Evolutionary conservation across 2,888 invertebrate species (phyloP).

Genomic region (Limenitis camilla): DNA sequence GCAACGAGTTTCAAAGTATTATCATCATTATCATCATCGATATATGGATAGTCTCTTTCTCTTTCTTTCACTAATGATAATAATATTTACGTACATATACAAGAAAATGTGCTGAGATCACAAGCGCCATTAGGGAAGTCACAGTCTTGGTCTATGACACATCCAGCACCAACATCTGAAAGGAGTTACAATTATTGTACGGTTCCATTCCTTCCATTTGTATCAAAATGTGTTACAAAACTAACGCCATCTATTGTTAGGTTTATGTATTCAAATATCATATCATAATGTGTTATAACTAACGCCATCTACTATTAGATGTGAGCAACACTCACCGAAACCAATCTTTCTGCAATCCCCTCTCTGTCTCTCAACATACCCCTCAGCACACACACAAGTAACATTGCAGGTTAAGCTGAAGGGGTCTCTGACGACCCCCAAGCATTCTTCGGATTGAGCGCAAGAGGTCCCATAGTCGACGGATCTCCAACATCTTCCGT

Average conservation of each 20-base stretch:
- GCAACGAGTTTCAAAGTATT: neutral
- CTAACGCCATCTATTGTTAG: neutral
- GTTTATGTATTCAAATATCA: too few relatives aligned
- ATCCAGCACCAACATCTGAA: conserved; percentile 50
- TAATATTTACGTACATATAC: conserved; percentile 25
- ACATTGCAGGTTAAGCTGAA: conserved; percentile 43
- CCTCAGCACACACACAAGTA: conserved; percentile 45
- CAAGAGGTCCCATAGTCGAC: conserved; percentile 39
- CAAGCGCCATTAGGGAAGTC: conserved; percentile 46
- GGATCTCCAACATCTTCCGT: conserved; percentile 55
- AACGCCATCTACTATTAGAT: neutral
- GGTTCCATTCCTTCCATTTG: too few relatives aligned
- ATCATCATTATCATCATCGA: too few relatives aligned
- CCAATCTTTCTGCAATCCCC: conserved; percentile 56
- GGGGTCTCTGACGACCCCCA: conserved; percentile 41
- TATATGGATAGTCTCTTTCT: too few relatives aligned
- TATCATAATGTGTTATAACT: neutral
- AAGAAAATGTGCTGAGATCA: conserved; percentile 31
- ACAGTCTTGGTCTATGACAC: conserved; percentile 57
- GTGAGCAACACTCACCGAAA: conserved; percentile 33
- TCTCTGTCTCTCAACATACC: conserved; percentile 51
- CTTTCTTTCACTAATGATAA: too few relatives aligned
- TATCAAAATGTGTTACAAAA: neutral
- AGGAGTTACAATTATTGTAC: neutral
- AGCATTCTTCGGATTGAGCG: conserved; percentile 44